A percentile compares a stretch with the other conserved stretches of the same genome.
Conservation (phyloP, 2,888 invertebrate species). For the Stenchaetothrips biformis region DNA sequence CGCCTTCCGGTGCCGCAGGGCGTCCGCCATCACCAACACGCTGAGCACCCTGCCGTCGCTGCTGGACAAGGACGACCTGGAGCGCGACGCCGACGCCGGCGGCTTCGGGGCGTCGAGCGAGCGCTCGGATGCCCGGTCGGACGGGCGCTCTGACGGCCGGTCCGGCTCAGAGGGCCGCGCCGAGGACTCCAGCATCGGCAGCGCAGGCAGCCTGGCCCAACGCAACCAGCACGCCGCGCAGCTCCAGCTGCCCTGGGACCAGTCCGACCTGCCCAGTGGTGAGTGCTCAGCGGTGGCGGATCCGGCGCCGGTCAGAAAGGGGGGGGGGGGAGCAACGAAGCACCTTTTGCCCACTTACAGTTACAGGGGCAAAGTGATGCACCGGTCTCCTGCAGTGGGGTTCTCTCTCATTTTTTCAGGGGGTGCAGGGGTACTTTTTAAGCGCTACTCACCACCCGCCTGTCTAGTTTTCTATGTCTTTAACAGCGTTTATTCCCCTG, state of each 20-base stretch:
- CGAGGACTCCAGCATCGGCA: slow-evolving; percentile 70
- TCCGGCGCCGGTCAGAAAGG: no score
- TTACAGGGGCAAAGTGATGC: no score
- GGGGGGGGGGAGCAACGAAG: no score
- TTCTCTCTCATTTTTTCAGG: no score
- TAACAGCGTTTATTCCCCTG: no score
- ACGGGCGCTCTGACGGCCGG: slow-evolving; percentile 40
- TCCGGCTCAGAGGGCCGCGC: slow-evolving; percentile 42
- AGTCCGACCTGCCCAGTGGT: slow-evolving; percentile 25
- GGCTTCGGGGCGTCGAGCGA: slow-evolving; percentile 49
- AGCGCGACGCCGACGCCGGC: slow-evolving; percentile 39
- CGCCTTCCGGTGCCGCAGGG: not conserved
- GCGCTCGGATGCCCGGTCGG: slow-evolving; percentile 39
- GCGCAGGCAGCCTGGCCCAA: slow-evolving; percentile 66
- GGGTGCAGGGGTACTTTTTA: no score
- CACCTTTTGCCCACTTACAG: no score
- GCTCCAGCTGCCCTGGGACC: slow-evolving; percentile 19
- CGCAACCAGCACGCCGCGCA: slow-evolving; percentile 40
- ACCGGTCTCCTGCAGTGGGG: no score
- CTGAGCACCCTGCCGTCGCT: slow-evolving; percentile 44
- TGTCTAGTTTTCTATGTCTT: not conserved
- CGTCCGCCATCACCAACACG: slow-evolving; percentile 38
- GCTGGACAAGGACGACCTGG: slow-evolving; percentile 40
- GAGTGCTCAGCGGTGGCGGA: slow-evolving; percentile 31
- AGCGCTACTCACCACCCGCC: no score